Evolutionary conservation across 1,140 invertebrate species (phyloP), one percentile per base, ranked within the genome.

Genomic region (Fopius arisanus): DNA sequence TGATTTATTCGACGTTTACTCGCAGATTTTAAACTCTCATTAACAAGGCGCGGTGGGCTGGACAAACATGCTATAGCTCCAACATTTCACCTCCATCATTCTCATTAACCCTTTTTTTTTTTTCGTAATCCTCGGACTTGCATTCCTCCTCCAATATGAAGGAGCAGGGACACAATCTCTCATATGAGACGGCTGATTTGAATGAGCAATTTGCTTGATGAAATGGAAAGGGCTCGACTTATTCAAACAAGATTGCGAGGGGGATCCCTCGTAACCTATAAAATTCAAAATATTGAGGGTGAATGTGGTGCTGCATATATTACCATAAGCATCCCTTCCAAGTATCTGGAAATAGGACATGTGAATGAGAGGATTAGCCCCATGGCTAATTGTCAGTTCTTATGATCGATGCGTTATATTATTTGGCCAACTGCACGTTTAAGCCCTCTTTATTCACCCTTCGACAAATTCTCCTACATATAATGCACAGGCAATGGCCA

Each of bases 341-440:
- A 19, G 16, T 3, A 21, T 10, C 2, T 23, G 0, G 4, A 63
- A 63, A 29, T 14, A 62, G 5, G 23, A 3, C 5, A 29, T 63
- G 29, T 63, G n/a, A 31, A 31, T n/a, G 28, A 29, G 6, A 16
- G 26, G 10, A 63, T 29, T 28, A 21, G 59, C 62, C 48, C 19
- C 43, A 48, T 70, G 75, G 76, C 78, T 79, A 78, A 80, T 80
- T 80, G 79, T 75, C 77, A 75, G 66, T 51, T 69, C 67, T 70
- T 43, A 80, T 79, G 79, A 80, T 80, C 77, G 77, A 80, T 80
- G 78, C 67, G 77, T 66, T 66, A 75, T 76, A 28, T 74, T 65
- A 71, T 71, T 71, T 28, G 54, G 70, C 40, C 37, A 71, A 63
- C 16, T 37, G 33, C 26, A 9, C 29, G 62, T 28, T 71, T 40